Evolutionary conservation across 2,888 invertebrate species (phyloP).

Genomic region (Protonemura montana): DNA sequence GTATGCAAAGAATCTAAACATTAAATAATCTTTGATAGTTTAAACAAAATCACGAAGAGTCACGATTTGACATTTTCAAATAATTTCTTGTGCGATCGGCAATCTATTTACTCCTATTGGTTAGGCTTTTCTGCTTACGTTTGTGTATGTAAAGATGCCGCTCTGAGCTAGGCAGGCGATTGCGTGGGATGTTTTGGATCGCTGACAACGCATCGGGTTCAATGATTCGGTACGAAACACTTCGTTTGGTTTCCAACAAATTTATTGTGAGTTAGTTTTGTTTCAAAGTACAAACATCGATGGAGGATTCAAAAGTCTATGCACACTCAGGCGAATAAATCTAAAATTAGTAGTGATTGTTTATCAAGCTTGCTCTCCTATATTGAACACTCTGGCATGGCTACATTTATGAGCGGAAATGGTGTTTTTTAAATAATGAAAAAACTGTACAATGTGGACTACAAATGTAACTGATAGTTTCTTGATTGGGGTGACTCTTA

Average conservation of each 20-base stretch:
- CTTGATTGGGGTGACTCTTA: not conserved
- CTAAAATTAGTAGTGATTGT: not conserved
- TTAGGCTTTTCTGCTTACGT: not conserved
- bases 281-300: constrained; percentile 8
- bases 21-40: too few species aligned
- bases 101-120: not conserved
- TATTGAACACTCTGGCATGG: not conserved
- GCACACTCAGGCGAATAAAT: not conserved
- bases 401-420: not conserved
- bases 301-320: not conserved
- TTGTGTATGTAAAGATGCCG: not conserved
- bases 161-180: too few species aligned
- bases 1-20: too few species aligned
- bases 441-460: not conserved
- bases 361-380: not conserved
- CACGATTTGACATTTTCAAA: too few species aligned
- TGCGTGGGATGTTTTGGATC: not conserved
- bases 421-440: not conserved
- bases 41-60: too few species aligned
- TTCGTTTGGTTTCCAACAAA: constrained; percentile 27
- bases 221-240: not conserved
- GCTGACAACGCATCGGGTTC: not conserved
- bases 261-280: constrained; percentile 26
- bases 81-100: too few species aligned
- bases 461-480: not conserved